Percentiles rank a stretch among this genome's conserved stretches.
phyloP scores from a whole-genome alignment of 2,113 vertebrate species.

The Alectura lathami region DNA sequence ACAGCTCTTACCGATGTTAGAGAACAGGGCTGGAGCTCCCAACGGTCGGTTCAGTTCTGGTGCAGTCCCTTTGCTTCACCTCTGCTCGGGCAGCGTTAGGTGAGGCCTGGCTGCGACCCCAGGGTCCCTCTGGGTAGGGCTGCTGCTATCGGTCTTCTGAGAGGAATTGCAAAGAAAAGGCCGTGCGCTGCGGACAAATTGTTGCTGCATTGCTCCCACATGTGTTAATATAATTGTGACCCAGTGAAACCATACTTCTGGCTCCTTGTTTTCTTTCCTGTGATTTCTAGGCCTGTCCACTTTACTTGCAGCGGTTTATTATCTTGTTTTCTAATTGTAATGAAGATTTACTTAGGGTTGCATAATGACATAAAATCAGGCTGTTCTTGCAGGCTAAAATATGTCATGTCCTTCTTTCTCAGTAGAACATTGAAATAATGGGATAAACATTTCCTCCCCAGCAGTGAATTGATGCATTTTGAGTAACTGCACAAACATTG shows the following conservation, averaged over 20 bases:
- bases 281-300: neutral
- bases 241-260: neutral
- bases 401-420: neutral
- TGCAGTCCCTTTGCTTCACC: neutral
- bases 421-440: neutral
- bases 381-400: neutral
- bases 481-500: neutral
- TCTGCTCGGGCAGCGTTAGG: neutral
- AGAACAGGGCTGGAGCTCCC: neutral
- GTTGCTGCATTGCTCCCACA: neutral
- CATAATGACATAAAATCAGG: neutral
- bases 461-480: accelerated
- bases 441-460: neutral
- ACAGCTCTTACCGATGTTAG: neutral
- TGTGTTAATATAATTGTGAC: constrained; percentile 19
- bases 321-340: neutral
- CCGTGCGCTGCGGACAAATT: accelerated
- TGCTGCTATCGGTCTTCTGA: neutral
- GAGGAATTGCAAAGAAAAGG: neutral
- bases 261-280: constrained; percentile 2
- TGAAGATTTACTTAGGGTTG: constrained; percentile 2
- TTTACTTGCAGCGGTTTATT: constrained; percentile 15
- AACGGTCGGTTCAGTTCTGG: neutral
- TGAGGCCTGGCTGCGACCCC: neutral
- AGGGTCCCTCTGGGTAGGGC: neutral